Base-by-base conservation (phyloP, 2,113 vertebrate genomes). In the Prolemur simus region DNA sequence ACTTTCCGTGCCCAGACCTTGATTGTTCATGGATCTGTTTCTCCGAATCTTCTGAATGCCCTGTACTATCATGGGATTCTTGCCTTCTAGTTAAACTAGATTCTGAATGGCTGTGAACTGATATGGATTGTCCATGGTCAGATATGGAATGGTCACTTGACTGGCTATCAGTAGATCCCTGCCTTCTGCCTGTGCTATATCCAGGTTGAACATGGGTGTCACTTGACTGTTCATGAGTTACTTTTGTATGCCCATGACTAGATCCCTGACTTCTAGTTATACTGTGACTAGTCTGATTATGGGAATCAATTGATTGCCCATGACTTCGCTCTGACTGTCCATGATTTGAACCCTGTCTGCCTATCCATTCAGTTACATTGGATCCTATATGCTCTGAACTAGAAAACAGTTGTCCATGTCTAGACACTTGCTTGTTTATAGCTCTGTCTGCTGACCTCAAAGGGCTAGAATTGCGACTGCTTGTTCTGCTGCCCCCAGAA, bases 381-480 rank as follows among this genome's bases (percentile, higher is more conserved):
- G 45, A 76, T 49, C 0, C 23, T 4, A 1, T 1, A 10, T 80
- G 49, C 1, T 76, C 23, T 81, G 34, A 88, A 25, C 45, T 2
- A 81, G 52, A 85, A 29, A 69, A 42, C n/a, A 21, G 93, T 13
- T 73, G 58, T 60, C 9, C 15, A 37, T 18, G 6, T n/a, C 0
- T 8, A 47, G 64, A 77, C 2, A 34, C 9, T 0, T 20, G 4
- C 3, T 20, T 42, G 6, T 10, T 6, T 76, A 0, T 0, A 81
- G 8, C 0, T 12, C 0, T 32, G 2, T 68, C 49, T 4, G 6
- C 5, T 8, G 85, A 77, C 4, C 25, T 29, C 5, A 32, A 5
- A 93, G 78, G 42, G 13, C 21, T 87, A 60, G 86, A 60, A 87
- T 37, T 63, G 0, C 0, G 15, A 10, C 39, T 91, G 1, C 54